These are phyloP conservation scores for Aptenodytes forsteri DNA, from an alignment of 2,113 vertebrate genomes.

Conservation along the genomic window DNA sequence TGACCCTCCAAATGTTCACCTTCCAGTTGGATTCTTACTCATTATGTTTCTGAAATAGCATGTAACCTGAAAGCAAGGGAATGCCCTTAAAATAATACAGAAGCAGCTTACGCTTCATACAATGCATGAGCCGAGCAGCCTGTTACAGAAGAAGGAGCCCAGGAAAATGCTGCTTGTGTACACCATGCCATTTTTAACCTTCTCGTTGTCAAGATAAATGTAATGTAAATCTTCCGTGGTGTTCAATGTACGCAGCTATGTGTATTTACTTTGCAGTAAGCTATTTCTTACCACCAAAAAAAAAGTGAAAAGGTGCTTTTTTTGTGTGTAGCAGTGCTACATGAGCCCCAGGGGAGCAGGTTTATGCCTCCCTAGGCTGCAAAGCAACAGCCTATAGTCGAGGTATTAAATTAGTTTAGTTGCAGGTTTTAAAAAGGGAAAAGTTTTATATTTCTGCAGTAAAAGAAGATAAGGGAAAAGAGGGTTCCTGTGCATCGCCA, in stretches of 20 bases:
- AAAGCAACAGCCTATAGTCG: not conserved
- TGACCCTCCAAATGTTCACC: conserved; percentile 27
- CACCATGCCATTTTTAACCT: not conserved
- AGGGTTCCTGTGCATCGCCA: not conserved
- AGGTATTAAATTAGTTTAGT: not conserved
- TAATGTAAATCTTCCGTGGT: not conserved
- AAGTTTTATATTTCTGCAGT: not conserved
- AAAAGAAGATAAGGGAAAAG: not conserved
- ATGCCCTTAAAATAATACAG: conserved; percentile 25
- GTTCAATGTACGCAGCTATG: not conserved
- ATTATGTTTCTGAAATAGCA: conserved; percentile 33
- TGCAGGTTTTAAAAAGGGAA: not conserved
- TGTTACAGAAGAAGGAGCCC: not conserved
- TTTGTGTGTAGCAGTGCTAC: not conserved
- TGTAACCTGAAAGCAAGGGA: not conserved
- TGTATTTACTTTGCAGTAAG: not conserved
- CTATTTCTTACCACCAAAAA: not conserved
- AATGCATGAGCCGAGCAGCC: not conserved
- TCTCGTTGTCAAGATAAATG: not conserved
- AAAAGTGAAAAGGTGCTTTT: not conserved
- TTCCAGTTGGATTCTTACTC: conserved; percentile 24
- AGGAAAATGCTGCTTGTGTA: not conserved
- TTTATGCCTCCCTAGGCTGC: not conserved
- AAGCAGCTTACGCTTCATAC: not conserved
- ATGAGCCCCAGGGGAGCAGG: not conserved